These are phyloP conservation scores for Drosophila tanythrix DNA, from an alignment of 2,888 invertebrate genomes.

Conservation along the genomic window DNA sequence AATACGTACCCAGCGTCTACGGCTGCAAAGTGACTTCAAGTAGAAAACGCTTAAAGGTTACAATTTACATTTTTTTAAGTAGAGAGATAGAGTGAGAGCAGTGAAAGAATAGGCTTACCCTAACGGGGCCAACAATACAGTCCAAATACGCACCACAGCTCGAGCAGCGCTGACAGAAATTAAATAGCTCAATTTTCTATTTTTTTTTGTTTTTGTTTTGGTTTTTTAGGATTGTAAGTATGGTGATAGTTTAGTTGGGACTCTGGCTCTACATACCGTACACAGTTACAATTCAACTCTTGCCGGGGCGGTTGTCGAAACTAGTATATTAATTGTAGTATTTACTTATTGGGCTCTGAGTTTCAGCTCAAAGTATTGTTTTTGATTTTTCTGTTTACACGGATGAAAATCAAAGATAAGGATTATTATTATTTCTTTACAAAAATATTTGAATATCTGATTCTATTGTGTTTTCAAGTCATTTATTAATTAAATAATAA, in stretches of 20 bases:
- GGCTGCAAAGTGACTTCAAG: constrained; percentile 72
- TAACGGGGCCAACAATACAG: constrained; percentile 59
- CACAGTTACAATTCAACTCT: constrained; percentile 45
- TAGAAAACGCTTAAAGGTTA: constrained; percentile 59
- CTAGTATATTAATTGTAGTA: constrained; percentile 43
- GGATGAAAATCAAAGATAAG: constrained; percentile 54
- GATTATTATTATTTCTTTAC: constrained; percentile 58
- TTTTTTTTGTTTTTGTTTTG: neutral
- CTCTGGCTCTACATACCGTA: constrained; percentile 57
- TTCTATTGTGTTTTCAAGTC: constrained; percentile 40
- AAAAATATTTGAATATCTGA: constrained; percentile 48
- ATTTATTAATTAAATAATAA: constrained; percentile 61
- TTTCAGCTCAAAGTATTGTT: constrained; percentile 43
- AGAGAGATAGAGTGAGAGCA: constrained; percentile 38
- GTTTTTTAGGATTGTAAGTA: constrained; percentile 30
- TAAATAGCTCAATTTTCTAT: constrained; percentile 28
- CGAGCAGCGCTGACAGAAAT: constrained; percentile 45
- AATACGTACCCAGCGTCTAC: constrained; percentile 67
- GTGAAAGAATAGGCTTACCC: constrained; percentile 67
- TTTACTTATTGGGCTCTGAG: constrained; percentile 47
- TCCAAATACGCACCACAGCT: constrained; percentile 33
- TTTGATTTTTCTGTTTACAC: constrained; percentile 41
- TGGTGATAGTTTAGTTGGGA: constrained; percentile 33
- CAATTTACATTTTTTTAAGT: constrained; percentile 35
- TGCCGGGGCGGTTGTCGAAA: constrained; percentile 35